phyloP scores from a whole-genome alignment of 2,888 invertebrate species.

The Encarsia formosa region DNA sequence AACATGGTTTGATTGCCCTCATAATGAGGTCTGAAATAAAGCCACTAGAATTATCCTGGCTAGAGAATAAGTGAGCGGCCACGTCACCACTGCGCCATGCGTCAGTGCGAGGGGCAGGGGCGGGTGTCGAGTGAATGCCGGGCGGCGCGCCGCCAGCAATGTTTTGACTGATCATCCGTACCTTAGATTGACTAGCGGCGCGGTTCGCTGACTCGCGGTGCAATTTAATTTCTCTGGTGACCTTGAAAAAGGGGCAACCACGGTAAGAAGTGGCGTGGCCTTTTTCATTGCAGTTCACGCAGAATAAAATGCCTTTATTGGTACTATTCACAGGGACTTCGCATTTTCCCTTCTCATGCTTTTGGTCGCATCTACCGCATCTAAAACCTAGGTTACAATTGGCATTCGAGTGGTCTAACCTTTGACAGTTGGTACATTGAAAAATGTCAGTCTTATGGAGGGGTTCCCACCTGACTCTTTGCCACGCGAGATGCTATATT shows the following conservation, averaged over 20 bases:
- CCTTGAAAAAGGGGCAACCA: conserved; percentile 8
- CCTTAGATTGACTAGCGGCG: neutral
- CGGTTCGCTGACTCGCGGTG: neutral
- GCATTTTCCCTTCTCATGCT: conserved; percentile 3
- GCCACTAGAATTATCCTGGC: too few relatives aligned
- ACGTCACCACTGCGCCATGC: too few relatives aligned
- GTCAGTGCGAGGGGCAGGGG: too few relatives aligned
- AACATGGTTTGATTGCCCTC: too few relatives aligned
- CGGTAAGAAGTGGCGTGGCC: conserved; percentile 7
- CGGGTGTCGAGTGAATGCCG: neutral
- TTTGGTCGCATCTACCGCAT: conserved; percentile 12
- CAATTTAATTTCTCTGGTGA: neutral
- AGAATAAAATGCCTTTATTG: neutral
- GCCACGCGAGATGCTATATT: conserved; percentile 6
- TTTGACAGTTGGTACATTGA: conserved; percentile 19
- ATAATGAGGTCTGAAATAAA: too few relatives aligned
- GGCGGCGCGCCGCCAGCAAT: neutral
- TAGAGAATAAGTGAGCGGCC: too few relatives aligned
- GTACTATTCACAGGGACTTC: neutral
- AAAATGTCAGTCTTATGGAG: conserved; percentile 1
- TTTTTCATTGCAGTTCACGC: conserved; percentile 11
- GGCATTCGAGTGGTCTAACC: conserved; percentile 5
- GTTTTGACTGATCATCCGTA: neutral
- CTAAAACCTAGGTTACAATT: conserved; percentile 5
- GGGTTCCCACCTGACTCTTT: conserved; percentile 12